Conservation (phyloP, 2,888 invertebrate genomes). For the Saturnia japonica region DNA sequence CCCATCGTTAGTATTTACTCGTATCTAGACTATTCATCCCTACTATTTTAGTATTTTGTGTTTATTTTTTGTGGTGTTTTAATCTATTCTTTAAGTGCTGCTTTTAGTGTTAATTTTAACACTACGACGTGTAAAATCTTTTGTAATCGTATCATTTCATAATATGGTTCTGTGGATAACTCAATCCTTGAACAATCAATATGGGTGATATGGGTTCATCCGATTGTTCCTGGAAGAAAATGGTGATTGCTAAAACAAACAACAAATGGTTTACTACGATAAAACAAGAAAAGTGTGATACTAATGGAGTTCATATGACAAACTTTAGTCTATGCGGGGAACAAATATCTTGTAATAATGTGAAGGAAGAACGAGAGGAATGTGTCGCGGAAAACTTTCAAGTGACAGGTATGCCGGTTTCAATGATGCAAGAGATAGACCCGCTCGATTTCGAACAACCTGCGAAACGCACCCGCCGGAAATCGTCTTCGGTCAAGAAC, state of each 20-base stretch:
- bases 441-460: conserved; percentile 41
- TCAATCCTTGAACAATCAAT: conserved; percentile 74
- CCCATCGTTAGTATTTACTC: too few relatives aligned
- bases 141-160: conserved; percentile 29
- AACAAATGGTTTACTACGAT: conserved; percentile 66
- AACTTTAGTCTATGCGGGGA: conserved; percentile 47
- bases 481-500: conserved; percentile 41
- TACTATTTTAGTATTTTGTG: too few relatives aligned
- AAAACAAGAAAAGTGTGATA: conserved; percentile 47
- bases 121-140: not conserved
- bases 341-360: conserved; percentile 32
- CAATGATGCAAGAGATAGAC: conserved; percentile 44
- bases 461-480: conserved; percentile 40
- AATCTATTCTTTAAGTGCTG: not conserved
- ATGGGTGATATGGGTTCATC: conserved; percentile 70
- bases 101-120: not conserved
- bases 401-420: conserved; percentile 31
- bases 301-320: conserved; percentile 39
- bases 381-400: conserved; percentile 12
- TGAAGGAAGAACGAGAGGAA: conserved; percentile 50
- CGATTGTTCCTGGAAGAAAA: conserved; percentile 73
- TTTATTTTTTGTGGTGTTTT: not conserved
- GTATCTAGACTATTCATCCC: too few relatives aligned
- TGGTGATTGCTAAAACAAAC: conserved; percentile 68
- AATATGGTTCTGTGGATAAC: conserved; percentile 77